Evolutionary conservation across 2,888 invertebrate species (phyloP).

Genomic region (Volucella zonaria): DNA sequence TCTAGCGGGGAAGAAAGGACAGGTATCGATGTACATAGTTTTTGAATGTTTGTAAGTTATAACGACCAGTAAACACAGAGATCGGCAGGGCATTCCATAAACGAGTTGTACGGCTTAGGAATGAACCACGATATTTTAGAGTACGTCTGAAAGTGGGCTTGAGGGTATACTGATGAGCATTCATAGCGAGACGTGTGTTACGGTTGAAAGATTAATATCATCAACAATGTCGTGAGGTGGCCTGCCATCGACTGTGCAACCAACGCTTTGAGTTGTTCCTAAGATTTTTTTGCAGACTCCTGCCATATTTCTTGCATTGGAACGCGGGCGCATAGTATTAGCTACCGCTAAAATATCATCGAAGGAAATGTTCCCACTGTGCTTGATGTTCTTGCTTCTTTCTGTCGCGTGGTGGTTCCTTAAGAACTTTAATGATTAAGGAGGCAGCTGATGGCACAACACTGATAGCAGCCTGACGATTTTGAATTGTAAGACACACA

Average conservation of each 20-base stretch:
- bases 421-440: conserved; percentile 97
- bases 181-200: too few relatives aligned
- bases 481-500: conserved; percentile 97
- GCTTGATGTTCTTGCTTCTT: conserved; percentile 99
- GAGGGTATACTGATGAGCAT: too few relatives aligned
- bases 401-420: conserved; percentile 98
- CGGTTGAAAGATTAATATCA: conserved; percentile 94
- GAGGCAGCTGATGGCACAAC: conserved; percentile 99
- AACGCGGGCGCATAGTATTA: conserved; percentile 95
- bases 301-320: conserved; percentile 95
- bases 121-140: too few relatives aligned
- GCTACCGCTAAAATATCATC: conserved; percentile 97
- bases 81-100: too few relatives aligned
- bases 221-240: conserved; percentile 97
- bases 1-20: too few relatives aligned
- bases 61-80: too few relatives aligned
- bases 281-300: conserved; percentile 98
- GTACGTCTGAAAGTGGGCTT: too few relatives aligned
- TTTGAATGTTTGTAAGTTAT: too few relatives aligned
- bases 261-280: conserved; percentile 95
- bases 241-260: conserved; percentile 94
- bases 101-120: too few relatives aligned
- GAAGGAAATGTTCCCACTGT: conserved; percentile 96
- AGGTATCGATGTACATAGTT: too few relatives aligned
- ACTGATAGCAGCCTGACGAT: conserved; percentile 97